phyloP scores from a whole-genome alignment of 2,113 vertebrate species.

The Heterotilapia buettikoferi region DNA sequence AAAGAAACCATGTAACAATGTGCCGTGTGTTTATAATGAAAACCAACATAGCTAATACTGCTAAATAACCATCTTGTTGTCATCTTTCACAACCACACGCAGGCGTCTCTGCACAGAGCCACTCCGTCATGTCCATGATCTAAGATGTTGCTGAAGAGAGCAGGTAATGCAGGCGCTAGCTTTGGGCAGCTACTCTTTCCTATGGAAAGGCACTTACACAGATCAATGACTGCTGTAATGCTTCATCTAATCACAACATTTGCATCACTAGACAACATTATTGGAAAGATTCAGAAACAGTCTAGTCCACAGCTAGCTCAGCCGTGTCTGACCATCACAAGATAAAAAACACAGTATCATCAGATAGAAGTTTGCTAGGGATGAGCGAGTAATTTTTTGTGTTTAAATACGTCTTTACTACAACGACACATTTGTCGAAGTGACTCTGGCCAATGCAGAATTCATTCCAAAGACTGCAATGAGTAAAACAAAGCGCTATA shows the following conservation, averaged over 20 bases:
- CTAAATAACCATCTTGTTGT: neutral
- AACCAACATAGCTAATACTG: neutral
- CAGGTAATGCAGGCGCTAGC: conserved; percentile 53
- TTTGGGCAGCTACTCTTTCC: conserved; percentile 36
- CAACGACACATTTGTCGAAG: neutral
- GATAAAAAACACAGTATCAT: neutral
- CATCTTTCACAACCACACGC: neutral
- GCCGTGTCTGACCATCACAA: neutral
- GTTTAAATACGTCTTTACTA: neutral
- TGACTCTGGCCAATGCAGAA: neutral
- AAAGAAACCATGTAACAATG: neutral
- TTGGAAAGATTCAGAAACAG: conserved; percentile 9
- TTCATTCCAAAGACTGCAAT: neutral
- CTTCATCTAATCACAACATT: conserved; percentile 30
- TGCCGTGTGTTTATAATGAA: neutral
- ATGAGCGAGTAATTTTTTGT: neutral
- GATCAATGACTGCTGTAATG: conserved; percentile 62
- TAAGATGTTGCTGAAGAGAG: conserved; percentile 25
- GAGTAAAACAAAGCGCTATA: neutral
- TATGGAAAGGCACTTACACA: conserved; percentile 67
- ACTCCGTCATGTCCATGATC: neutral
- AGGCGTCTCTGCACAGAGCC: neutral
- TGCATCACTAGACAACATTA: conserved; percentile 25
- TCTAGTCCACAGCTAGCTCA: neutral
- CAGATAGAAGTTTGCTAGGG: neutral